phyloP scores from a whole-genome alignment of 1,140 invertebrate genomes.

The Drosophila ogumai region DNA sequence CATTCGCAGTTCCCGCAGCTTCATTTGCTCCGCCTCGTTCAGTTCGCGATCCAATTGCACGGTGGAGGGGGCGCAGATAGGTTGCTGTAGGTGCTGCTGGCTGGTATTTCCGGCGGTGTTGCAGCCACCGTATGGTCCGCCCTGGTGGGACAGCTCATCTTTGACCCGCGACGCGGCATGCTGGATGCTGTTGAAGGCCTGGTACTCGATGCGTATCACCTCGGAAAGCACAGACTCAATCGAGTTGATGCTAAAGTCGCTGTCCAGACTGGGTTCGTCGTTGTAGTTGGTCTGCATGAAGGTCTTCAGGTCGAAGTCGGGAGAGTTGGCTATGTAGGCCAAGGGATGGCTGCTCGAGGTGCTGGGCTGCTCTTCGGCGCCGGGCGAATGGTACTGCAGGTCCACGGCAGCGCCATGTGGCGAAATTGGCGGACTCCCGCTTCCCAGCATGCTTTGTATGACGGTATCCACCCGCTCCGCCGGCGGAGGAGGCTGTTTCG shows the following conservation, averaged over 20 bases:
- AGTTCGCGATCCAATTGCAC: constrained; percentile 88
- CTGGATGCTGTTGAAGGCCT: constrained; percentile 81
- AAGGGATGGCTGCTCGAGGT: constrained; percentile 63
- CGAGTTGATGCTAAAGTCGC: constrained; percentile 86
- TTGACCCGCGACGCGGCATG: constrained; percentile 76
- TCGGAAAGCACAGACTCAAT: constrained; percentile 93
- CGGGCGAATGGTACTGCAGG: constrained; percentile 66
- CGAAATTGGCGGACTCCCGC: constrained; percentile 40
- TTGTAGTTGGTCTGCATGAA: constrained; percentile 60
- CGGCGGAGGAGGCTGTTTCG: constrained; percentile 9
- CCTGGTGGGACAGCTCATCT: constrained; percentile 62
- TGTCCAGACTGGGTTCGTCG: constrained; percentile 64
- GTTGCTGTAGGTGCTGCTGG: constrained; percentile 62
- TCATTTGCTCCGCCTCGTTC: constrained; percentile 92
- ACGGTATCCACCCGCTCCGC: constrained; percentile 61
- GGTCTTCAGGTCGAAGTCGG: constrained; percentile 68
- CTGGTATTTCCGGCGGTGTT: constrained; percentile 19
- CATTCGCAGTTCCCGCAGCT: constrained; percentile 92
- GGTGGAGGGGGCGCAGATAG: constrained; percentile 66
- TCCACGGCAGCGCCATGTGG: constrained; percentile 50
- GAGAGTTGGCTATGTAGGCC: constrained; percentile 57
- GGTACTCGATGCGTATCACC: constrained; percentile 93
- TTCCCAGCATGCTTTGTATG: constrained; percentile 67
- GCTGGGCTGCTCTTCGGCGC: constrained; percentile 63
- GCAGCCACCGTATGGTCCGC: constrained; percentile 16